Conservation (phyloP, 2,113 vertebrate species). For the Notiomystis cincta region DNA sequence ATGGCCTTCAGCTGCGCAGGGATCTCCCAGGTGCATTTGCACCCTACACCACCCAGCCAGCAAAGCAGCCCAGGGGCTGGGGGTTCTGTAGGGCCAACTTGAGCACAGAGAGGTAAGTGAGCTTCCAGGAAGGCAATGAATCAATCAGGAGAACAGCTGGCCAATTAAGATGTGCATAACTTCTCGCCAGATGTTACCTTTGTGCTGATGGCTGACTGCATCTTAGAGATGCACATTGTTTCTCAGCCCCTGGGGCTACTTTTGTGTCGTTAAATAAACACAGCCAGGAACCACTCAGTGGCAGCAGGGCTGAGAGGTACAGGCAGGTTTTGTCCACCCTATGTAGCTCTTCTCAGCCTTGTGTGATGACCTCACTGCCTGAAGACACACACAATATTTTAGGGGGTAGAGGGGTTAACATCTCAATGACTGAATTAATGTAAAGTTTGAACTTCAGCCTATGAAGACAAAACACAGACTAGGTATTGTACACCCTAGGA, state of each 20-base stretch:
- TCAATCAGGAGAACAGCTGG: constrained; percentile 60
- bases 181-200: constrained; percentile 63
- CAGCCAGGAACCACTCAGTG: not conserved
- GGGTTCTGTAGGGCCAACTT: not conserved
- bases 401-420: not conserved
- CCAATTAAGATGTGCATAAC: constrained; percentile 39
- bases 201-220: constrained; percentile 49
- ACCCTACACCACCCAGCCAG: not conserved
- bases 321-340: not conserved
- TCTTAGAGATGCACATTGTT: constrained; percentile 53
- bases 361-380: not conserved
- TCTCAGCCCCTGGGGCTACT: constrained; percentile 38
- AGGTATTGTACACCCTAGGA: accelerated
- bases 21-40: not conserved
- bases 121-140: constrained; percentile 37
- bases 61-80: not conserved
- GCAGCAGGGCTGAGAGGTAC: not conserved
- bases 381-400: not conserved
- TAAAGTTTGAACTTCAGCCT: not conserved
- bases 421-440: not conserved
- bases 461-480: not conserved
- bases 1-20: not conserved
- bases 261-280: not conserved
- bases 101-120: not conserved
- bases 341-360: not conserved